Conservation (phyloP, 2,888 invertebrate genomes). For the Drosophila ochracea region DNA sequence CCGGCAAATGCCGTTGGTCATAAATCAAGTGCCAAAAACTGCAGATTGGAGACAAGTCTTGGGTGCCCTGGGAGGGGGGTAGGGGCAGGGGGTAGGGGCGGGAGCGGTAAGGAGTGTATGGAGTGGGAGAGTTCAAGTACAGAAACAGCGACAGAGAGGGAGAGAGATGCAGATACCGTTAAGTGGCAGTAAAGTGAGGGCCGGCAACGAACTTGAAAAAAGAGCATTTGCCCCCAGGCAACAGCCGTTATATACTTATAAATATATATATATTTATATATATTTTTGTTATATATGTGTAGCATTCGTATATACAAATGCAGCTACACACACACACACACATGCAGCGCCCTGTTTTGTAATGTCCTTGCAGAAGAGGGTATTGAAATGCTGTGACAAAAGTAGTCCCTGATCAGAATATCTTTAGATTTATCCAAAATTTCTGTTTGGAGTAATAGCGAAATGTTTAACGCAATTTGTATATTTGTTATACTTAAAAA, state of each 20-base stretch:
- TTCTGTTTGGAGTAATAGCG: not conserved
- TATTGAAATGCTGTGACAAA: too few species aligned
- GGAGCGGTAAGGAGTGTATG: not conserved
- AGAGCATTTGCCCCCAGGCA: constrained; percentile 30
- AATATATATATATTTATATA: constrained; percentile 17
- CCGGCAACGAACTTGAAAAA: constrained; percentile 56
- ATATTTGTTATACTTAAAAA: not conserved
- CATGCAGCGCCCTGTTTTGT: not conserved
- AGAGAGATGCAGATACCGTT: constrained; percentile 17
- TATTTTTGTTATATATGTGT: not conserved
- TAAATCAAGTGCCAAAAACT: constrained; percentile 66
- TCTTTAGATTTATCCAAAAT: not conserved
- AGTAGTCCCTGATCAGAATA: not conserved
- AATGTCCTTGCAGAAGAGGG: too few species aligned
- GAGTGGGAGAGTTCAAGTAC: not conserved
- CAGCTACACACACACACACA: not conserved
- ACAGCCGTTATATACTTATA: constrained; percentile 10
- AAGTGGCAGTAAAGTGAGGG: constrained; percentile 55
- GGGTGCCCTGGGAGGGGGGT: too few species aligned
- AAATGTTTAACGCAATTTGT: not conserved
- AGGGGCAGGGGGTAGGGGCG: not conserved
- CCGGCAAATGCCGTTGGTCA: constrained; percentile 51
- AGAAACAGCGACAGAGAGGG: not conserved
- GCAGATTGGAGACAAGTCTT: constrained; percentile 33
- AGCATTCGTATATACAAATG: not conserved